Evolutionary conservation across 1,140 invertebrate species (phyloP), one percentile per base, ranked within the genome.

Genomic region (Drosophila melanica): DNA sequence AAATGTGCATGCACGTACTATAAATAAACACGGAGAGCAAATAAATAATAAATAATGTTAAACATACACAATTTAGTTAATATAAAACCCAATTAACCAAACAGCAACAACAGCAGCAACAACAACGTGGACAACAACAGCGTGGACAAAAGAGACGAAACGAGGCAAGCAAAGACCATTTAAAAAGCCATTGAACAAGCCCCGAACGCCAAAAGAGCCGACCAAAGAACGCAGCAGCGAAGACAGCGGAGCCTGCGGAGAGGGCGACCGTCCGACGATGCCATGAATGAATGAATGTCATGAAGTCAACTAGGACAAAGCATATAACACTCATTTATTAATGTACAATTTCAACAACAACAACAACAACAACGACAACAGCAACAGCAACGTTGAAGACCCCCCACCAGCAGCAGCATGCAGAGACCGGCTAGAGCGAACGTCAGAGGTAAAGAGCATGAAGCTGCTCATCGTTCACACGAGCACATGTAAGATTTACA

Each of bases 261-360:
- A 63, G 71, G 18, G 42, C 23, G 27, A 39, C 64, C 47, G 41
- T 51, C 44, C 59, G 62, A 71, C 48, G 60, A 64, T 69, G 75
- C 67, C 75, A 82, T 86, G 82, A 86, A 87, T 87, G 81, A 86
- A 86, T 86, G 75, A 86, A 86, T 86, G 82, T 82, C 82, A 87
- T 86, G 82, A 87, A 87, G 82, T 87, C 82, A 86, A 86, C 82
- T 87, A 87, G 81, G 82, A 89, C 84, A 87, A 87, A 87, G 82
- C 79, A 76, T 74, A 87, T 89, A 87, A 82, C 82, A 89, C 82
- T 87, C 82, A 87, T 87, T 87, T 87, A 87, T 87, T 87, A 87
- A 87, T 87, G 82, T 82, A 79, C 79, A 81, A 79, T 82, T 82
- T 82, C 63, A 75, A 37, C 55, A 77, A 58, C 70, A 77, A 58